Base-by-base conservation (phyloP, 2,888 invertebrate genomes). In the Vesta saturnalis region DNA sequence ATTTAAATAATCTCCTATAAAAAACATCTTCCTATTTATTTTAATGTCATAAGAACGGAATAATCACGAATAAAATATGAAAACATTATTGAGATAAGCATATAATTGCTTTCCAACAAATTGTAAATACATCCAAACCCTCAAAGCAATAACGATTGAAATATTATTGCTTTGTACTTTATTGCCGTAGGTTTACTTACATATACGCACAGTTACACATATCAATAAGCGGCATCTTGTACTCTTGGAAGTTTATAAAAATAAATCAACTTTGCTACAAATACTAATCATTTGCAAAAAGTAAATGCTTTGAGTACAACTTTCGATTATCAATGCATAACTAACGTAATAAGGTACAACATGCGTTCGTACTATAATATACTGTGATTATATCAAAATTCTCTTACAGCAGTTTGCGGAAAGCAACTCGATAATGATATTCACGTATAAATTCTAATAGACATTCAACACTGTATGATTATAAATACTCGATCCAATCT, bases 401-500 rank as follows among this genome's bases (percentile, higher is more conserved):
- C 43, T 62, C 62, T 56, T 35, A n/a, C 10, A 59, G 52, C 58
- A 43, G 43, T 63, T 22, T 39, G 52, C 43, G 61, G 66, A 63
- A 62, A 54, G 64, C 61, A 66, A 46, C 60, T 57, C 52, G 57
- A 67, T 70, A 70, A 70, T 70, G 67, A 70, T 64, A 60, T 64
- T 67, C 70, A 70, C 59, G 70, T 64, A 65, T 52, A n/a, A n/a
- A 56, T 39, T 39, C 39, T 39, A 58, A 57, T 55, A 58, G 66
- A 64, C 63, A 63, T 58, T 46, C 57, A 70, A 49, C 62, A 70
- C 63, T 60, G 46, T 58, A 70, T 54, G 71, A 65, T 67, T 68
- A 68, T 71, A 65, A 71, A 65, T 64, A 68, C 59, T 68, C 52
- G 71, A 71, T 71, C 35, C 56, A 49, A 68, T 68, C 68, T 66